Conservation (phyloP, 1,140 invertebrate species). For the Leptinotarsa lineolata region DNA sequence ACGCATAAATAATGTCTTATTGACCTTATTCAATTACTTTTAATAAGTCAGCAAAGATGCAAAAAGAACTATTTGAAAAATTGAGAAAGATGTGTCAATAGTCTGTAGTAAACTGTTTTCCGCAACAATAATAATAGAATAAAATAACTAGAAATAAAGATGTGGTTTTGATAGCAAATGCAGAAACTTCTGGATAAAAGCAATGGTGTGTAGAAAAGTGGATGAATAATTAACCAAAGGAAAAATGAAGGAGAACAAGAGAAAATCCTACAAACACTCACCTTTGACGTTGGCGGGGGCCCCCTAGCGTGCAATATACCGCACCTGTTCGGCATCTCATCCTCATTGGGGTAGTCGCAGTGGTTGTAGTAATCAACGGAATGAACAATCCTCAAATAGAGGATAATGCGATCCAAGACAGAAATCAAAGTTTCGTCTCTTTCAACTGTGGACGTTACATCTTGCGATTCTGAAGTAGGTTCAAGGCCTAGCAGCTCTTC, state of each 20-base stretch:
- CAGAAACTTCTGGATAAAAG: not conserved
- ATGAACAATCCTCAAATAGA: slow-evolving; percentile 96
- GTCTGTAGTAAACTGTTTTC: too few species aligned
- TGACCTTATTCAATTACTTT: too few species aligned
- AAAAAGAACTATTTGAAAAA: too few species aligned
- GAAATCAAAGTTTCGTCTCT: slow-evolving; percentile 76
- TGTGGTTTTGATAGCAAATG: not conserved
- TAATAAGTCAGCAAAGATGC: too few species aligned
- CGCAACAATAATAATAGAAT: too few species aligned
- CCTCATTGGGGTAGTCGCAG: slow-evolving; percentile 98
- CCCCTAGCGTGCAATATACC: slow-evolving; percentile 97
- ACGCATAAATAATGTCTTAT: too few species aligned
- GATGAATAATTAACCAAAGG: not conserved
- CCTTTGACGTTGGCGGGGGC: slow-evolving; percentile 70
- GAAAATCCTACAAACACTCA: slow-evolving; percentile 21
- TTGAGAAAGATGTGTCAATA: too few species aligned
- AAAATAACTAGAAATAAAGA: too few species aligned
- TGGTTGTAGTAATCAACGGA: slow-evolving; percentile 99
- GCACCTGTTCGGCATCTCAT: slow-evolving; percentile 99
- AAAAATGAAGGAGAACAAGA: not conserved
- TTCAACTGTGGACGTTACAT: slow-evolving; percentile 69
- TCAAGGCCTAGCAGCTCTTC: slow-evolving; percentile 88
- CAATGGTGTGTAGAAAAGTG: not conserved
- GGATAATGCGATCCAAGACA: slow-evolving; percentile 77
- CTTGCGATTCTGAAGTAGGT: slow-evolving; percentile 62